These are phyloP conservation scores for Urocolius indicus DNA, from an alignment of 2,113 vertebrate species.

Conservation along the genomic window DNA sequence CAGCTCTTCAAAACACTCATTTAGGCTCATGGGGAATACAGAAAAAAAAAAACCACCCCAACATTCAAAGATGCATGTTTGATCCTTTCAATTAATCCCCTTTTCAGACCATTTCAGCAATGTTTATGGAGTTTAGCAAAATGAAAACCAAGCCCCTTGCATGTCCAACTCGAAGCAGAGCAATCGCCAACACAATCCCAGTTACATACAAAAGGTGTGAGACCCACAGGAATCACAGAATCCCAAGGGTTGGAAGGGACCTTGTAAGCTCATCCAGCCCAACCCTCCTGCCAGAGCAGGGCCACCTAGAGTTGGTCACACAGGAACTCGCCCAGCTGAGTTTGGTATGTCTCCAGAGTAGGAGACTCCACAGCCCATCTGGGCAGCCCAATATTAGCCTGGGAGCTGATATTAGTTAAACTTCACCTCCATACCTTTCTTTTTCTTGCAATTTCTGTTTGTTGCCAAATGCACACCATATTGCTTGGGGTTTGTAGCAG, in stretches of 20 bases:
- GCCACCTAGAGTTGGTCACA: no score
- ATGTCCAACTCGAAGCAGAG: not conserved
- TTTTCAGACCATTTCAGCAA: not conserved
- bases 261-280: no score
- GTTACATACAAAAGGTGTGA: not conserved
- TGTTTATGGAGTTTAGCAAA: not conserved
- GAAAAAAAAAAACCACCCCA: not conserved
- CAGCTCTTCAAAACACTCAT: slow-evolving; percentile 5
- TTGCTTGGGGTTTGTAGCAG: not conserved
- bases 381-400: not conserved
- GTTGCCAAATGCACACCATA: not conserved
- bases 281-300: no score
- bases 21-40: not conserved
- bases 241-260: no score
- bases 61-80: not conserved
- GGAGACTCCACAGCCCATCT: no score
- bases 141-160: not conserved
- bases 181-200: not conserved
- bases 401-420: slow-evolving; percentile 30
- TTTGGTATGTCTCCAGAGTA: no score
- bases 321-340: no score
- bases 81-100: not conserved
- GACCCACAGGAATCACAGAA: not conserved
- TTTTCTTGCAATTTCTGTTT: not conserved
- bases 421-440: not conserved